phyloP scores from a whole-genome alignment of 2,113 vertebrate species.

The Rhinolophus sinicus region DNA sequence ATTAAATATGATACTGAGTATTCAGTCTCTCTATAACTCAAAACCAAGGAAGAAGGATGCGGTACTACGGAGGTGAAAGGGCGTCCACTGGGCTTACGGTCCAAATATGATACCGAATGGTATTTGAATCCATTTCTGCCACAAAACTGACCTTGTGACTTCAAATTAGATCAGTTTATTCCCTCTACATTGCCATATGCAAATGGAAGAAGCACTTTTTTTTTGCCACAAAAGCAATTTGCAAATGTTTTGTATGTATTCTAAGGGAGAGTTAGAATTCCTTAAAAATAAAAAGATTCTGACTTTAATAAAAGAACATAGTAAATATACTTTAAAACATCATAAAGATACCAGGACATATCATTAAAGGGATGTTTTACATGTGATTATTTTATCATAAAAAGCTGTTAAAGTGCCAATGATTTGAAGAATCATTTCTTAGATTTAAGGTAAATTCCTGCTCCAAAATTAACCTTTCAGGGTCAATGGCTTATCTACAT shows the following conservation, averaged over 20 bases:
- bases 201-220: neutral
- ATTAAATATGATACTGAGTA: neutral
- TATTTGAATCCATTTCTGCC: neutral
- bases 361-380: neutral
- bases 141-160: neutral
- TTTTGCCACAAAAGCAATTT: neutral
- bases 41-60: neutral
- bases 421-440: constrained; percentile 19
- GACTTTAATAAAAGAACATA: neutral
- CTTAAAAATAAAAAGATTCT: neutral
- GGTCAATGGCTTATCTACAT: neutral
- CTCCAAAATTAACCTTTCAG: neutral
- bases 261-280: neutral
- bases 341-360: neutral
- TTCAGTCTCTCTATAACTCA: neutral
- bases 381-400: neutral
- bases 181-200: neutral
- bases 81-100: neutral
- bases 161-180: neutral
- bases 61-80: neutral
- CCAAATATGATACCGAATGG: neutral
- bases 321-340: neutral
- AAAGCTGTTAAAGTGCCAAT: neutral
- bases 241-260: neutral
- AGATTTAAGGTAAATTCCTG: neutral